phyloP scores from a whole-genome alignment of 2,797 vertebrate species.

The Staurois parvus region DNA sequence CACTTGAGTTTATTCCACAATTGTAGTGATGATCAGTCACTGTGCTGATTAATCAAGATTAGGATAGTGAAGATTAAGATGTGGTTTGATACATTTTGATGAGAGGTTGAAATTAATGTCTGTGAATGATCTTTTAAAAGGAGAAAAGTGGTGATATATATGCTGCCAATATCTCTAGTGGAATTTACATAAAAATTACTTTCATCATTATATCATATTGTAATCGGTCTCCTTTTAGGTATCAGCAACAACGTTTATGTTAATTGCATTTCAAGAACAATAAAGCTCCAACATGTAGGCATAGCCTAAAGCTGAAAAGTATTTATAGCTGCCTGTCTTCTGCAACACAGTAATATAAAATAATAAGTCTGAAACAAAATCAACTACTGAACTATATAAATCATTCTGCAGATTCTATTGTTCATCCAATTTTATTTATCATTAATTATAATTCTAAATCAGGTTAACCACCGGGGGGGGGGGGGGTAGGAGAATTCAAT shows the following conservation, averaged over 20 bases:
- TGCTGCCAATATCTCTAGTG: slow-evolving; percentile 59
- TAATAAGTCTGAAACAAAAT: slow-evolving; percentile 63
- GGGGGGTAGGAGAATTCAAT: too few relatives aligned
- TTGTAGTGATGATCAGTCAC: slow-evolving; percentile 30
- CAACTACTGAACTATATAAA: slow-evolving; percentile 21
- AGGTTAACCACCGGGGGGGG: too few relatives aligned
- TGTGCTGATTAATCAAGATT: slow-evolving; percentile 62
- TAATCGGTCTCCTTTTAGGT: slow-evolving; percentile 63
- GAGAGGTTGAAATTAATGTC: slow-evolving; percentile 56
- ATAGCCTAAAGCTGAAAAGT: slow-evolving; percentile 64
- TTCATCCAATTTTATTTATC: background rate
- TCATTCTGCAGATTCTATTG: slow-evolving; percentile 10
- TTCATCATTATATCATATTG: slow-evolving; percentile 61
- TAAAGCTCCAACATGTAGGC: slow-evolving; percentile 64
- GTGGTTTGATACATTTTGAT: slow-evolving; percentile 63
- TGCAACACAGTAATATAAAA: slow-evolving; percentile 64
- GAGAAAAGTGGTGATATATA: slow-evolving; percentile 56
- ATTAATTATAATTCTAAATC: background rate
- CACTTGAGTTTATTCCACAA: slow-evolving; percentile 17
- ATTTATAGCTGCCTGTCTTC: slow-evolving; percentile 64
- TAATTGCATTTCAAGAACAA: slow-evolving; percentile 64
- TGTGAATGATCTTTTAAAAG: slow-evolving; percentile 34
- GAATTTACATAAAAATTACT: slow-evolving; percentile 59
- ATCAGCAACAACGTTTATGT: slow-evolving; percentile 64
- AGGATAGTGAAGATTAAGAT: slow-evolving; percentile 58